Percentiles rank a stretch among this genome's conserved stretches.
Evolutionary conservation across 1,140 invertebrate species (phyloP).

Genomic region (Eriosoma lanigerum): DNA sequence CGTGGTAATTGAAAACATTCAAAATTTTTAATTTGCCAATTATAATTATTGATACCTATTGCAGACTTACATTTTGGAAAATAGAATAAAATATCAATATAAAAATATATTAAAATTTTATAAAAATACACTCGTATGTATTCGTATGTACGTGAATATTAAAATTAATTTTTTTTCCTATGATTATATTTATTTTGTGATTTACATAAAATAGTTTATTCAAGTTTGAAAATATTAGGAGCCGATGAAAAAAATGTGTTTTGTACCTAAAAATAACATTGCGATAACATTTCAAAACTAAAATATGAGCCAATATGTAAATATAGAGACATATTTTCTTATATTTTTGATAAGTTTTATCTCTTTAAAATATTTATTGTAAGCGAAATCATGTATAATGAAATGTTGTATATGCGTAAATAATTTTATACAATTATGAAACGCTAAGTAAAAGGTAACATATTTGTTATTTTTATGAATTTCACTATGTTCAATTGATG

Average conservation of each 20-base stretch:
- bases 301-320: background rate
- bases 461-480: conserved; percentile 15
- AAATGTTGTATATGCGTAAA: background rate
- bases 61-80: background rate
- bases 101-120: too few relatives aligned
- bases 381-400: background rate
- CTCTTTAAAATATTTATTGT: background rate
- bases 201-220: too few relatives aligned
- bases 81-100: too few relatives aligned
- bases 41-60: conserved; percentile 28
- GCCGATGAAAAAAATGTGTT: too few relatives aligned
- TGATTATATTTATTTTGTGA: too few relatives aligned
- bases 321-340: background rate
- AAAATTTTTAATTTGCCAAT: background rate
- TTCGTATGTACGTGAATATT: too few relatives aligned
- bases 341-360: background rate
- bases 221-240: too few relatives aligned
- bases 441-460: background rate
- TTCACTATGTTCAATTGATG: background rate
- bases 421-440: background rate
- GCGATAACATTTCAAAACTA: background rate
- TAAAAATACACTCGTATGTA: too few relatives aligned
- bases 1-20: background rate
- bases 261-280: too few relatives aligned
- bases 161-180: too few relatives aligned